Conservation (phyloP, 2,888 invertebrate species). For the Pristionchus mayeri region DNA sequence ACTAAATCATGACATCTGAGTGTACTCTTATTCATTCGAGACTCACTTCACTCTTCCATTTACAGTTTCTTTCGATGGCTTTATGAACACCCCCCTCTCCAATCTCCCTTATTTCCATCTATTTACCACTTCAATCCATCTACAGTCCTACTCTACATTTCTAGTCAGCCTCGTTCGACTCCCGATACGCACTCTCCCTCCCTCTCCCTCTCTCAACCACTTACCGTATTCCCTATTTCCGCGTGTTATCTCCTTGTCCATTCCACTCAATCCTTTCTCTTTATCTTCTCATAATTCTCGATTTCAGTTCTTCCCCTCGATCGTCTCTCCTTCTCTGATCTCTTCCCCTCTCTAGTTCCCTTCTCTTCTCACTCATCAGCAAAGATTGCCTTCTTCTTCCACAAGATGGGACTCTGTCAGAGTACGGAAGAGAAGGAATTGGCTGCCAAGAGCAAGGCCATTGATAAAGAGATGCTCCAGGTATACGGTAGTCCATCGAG, state of each 20-base stretch:
- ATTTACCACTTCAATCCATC: constrained; percentile 20
- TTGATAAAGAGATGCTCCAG: constrained; percentile 74
- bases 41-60: not conserved
- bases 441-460: constrained; percentile 70
- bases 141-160: constrained; percentile 21
- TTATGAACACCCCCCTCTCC: not conserved
- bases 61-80: not conserved
- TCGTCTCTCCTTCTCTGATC: not conserved
- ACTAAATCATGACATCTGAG: not conserved
- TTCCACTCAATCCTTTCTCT: not conserved
- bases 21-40: not conserved
- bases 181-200: not conserved
- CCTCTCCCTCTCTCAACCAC: not conserved
- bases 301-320: not conserved
- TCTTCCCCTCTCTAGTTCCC: not conserved
- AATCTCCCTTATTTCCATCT: not conserved
- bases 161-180: not conserved
- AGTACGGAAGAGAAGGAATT: constrained; percentile 74
- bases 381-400: constrained; percentile 1
- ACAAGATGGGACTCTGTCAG: constrained; percentile 73
- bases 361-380: not conserved
- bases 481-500: constrained; percentile 41
- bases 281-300: not conserved
- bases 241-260: not conserved
- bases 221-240: not conserved